Conservation (phyloP, 2,888 invertebrate species). For the Meta bourneti region DNA sequence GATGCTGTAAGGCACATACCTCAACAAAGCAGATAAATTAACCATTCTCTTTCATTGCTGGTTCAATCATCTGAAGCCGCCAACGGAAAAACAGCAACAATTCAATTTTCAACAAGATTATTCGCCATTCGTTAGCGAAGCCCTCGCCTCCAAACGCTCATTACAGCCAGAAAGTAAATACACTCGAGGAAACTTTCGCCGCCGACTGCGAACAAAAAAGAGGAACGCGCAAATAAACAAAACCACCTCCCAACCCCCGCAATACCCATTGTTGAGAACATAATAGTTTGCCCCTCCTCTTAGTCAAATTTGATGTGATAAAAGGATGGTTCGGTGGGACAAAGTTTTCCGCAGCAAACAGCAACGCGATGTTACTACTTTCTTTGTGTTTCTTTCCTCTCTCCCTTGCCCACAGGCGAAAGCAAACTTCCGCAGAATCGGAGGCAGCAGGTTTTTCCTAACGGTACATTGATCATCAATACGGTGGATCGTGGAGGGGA, state of each 20-base stretch:
- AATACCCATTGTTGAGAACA: conserved; percentile 38
- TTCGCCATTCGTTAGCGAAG: background rate
- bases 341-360: conserved; percentile 24
- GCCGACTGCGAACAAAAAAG: background rate
- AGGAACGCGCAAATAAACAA: background rate
- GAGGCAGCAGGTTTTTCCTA: conserved; percentile 91
- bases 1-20: too few relatives aligned
- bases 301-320: conserved; percentile 69
- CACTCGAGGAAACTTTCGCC: background rate
- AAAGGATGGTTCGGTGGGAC: background rate
- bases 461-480: conserved; percentile 92
- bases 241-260: background rate
- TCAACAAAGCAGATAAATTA: background rate
- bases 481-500: conserved; percentile 92
- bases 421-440: conserved; percentile 92
- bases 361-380: conserved; percentile 23
- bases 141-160: background rate
- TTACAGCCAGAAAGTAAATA: background rate
- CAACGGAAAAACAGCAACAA: background rate
- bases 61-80: background rate
- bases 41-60: background rate
- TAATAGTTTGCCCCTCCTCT: conserved; percentile 53
- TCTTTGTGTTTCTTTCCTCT: conserved; percentile 33
- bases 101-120: background rate
- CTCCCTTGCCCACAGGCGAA: conserved; percentile 85